Evolutionary conservation across 2,888 invertebrate genomes (phyloP).

Genomic region (Nomada ferruginata): DNA sequence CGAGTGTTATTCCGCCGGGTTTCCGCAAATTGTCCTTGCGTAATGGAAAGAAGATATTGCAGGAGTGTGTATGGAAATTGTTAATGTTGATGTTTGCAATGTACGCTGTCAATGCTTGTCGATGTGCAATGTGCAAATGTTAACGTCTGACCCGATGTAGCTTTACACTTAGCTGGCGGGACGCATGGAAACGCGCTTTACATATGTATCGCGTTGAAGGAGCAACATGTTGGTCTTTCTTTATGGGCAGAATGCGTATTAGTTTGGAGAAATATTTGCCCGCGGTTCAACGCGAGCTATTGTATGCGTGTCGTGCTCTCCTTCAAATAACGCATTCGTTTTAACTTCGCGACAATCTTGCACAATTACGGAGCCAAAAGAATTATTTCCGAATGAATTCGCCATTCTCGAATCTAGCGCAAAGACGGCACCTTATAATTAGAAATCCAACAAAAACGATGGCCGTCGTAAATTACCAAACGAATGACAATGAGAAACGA

Average conservation of each 20-base stretch:
- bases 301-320: too few relatives aligned
- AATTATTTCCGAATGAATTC: too few relatives aligned
- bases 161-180: conserved; percentile 18
- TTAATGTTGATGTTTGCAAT: background rate
- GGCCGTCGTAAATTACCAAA: background rate
- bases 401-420: background rate
- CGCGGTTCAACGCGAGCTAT: too few relatives aligned
- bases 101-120: background rate
- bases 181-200: conserved; percentile 9
- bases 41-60: too few relatives aligned
- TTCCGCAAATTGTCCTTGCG: too few relatives aligned
- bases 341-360: too few relatives aligned
- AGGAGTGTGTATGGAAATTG: too few relatives aligned
- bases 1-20: too few relatives aligned
- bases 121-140: background rate
- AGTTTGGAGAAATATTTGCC: background rate
- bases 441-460: too few relatives aligned
- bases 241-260: conserved; percentile 20
- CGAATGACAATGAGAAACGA: background rate
- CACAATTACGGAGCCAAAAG: too few relatives aligned
- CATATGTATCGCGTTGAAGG: conserved; percentile 5
- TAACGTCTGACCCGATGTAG: conserved; percentile 20
- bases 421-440: background rate
- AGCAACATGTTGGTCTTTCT: conserved; percentile 2
- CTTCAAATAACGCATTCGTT: too few relatives aligned